A percentile compares a stretch with the other conserved stretches of the same genome.
Evolutionary conservation across 37 sponge, comb jelly and placozoan species (phyloP).

Genomic region (Geodia barretti): DNA sequence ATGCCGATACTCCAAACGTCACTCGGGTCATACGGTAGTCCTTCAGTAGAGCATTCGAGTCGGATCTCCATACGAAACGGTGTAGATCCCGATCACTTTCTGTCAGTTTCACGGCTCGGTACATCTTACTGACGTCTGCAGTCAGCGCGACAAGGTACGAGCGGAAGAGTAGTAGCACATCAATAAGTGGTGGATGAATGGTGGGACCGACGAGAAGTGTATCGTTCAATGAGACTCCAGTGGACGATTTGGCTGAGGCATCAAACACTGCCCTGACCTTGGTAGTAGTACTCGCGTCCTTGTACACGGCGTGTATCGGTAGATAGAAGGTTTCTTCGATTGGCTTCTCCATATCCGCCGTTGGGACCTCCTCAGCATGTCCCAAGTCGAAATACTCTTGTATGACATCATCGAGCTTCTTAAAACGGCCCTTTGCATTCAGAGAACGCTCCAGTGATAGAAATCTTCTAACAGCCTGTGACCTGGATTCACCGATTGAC

Average conservation of each 20-base stretch:
- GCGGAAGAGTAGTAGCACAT: constrained; percentile 45
- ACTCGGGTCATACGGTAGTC: constrained; percentile 43
- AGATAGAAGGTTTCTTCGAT: constrained; percentile 43
- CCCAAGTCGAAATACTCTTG: constrained; percentile 37
- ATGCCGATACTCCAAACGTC: constrained; percentile 37
- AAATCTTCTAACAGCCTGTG: constrained; percentile 52
- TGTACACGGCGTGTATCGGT: constrained; percentile 61
- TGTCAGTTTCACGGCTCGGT: constrained; percentile 33
- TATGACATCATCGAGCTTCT: constrained; percentile 37
- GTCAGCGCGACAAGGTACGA: constrained; percentile 48
- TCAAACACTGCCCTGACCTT: constrained; percentile 61
- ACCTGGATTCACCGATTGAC: constrained; percentile 45
- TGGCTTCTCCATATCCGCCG: constrained; percentile 38
- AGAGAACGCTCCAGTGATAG: constrained; percentile 46
- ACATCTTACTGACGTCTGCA: constrained; percentile 51
- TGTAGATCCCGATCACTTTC: constrained; percentile 36
- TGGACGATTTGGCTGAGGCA: constrained; percentile 47
- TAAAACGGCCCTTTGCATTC: constrained; percentile 40
- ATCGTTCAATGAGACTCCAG: constrained; percentile 59
- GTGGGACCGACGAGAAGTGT: constrained; percentile 39
- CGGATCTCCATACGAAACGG: constrained; percentile 37
- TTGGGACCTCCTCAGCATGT: constrained; percentile 42
- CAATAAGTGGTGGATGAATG: constrained; percentile 37
- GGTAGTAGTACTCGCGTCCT: constrained; percentile 44
- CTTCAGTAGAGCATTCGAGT: constrained; percentile 13